Evolutionary conservation across 1,140 invertebrate genomes (phyloP).

Genomic region (Vanessa atalanta): DNA sequence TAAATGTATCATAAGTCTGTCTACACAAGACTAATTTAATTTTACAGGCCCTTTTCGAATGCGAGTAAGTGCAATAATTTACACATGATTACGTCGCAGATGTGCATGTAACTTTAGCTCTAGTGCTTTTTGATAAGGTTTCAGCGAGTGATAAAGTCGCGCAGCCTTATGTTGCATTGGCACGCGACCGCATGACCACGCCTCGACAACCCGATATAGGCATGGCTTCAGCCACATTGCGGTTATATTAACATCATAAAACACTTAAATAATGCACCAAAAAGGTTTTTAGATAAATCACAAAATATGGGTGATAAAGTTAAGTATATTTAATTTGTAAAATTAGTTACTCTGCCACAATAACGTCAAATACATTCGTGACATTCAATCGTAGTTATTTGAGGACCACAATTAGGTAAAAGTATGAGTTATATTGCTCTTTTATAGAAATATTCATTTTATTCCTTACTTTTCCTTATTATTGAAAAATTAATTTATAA

Average conservation of each 20-base stretch:
- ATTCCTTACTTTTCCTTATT: too few species aligned
- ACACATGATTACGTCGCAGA: conserved; percentile 40
- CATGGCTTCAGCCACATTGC: conserved; percentile 51
- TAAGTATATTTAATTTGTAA: too few species aligned
- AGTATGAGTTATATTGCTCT: too few species aligned
- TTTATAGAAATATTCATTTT: too few species aligned
- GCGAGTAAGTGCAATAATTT: conserved; percentile 22
- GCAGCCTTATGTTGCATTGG: conserved; percentile 58
- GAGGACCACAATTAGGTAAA: too few species aligned
- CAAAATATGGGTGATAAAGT: neutral
- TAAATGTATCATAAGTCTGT: neutral
- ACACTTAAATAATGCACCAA: conserved; percentile 8
- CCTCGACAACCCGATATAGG: conserved; percentile 41
- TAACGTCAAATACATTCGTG: too few species aligned
- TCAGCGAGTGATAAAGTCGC: conserved; percentile 50
- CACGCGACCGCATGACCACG: conserved; percentile 64
- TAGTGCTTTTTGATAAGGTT: conserved; percentile 63
- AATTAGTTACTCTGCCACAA: too few species aligned
- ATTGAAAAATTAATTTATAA: too few species aligned
- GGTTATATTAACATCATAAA: conserved; percentile 34
- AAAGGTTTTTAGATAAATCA: neutral
- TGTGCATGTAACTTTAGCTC: conserved; percentile 53
- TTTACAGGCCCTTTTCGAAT: neutral
- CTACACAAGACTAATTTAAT: neutral
- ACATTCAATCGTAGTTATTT: too few species aligned